Conservation (phyloP, 2,113 vertebrate species). For the Catharus bicknelli region DNA sequence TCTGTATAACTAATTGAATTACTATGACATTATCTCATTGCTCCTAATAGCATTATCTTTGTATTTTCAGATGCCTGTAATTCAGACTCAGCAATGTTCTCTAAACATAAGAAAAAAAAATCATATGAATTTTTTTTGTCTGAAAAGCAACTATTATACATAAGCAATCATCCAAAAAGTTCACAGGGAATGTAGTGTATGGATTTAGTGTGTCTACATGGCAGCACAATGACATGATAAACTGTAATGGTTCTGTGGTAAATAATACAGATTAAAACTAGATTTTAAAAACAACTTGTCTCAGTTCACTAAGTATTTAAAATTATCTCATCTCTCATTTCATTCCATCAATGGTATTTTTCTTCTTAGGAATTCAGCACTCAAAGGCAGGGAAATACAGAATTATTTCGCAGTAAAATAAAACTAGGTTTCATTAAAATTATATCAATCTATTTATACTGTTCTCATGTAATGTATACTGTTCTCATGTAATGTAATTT, state of each 20-base stretch:
- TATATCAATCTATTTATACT: background rate
- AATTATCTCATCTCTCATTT: constrained; percentile 30
- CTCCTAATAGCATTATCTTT: background rate
- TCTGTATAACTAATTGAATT: background rate
- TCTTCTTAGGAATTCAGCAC: background rate
- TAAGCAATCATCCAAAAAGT: background rate
- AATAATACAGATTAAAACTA: constrained; percentile 30
- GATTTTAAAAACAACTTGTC: background rate
- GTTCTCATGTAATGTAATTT: background rate
- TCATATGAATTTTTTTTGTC: background rate
- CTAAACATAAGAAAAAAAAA: background rate
- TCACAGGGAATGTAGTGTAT: background rate
- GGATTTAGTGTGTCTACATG: background rate
- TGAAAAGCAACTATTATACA: background rate
- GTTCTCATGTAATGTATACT: background rate
- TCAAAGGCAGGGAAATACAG: background rate
- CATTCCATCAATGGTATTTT: background rate
- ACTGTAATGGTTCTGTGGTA: background rate
- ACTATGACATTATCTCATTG: background rate
- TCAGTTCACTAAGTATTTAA: background rate
- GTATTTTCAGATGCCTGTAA: background rate
- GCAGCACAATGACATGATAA: background rate
- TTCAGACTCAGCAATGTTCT: background rate
- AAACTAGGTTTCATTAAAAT: background rate
- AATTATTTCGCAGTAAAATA: background rate